These are phyloP conservation scores for Thysanoteuthis rhombus DNA, from an alignment of 2,888 invertebrate species.

Conservation along the genomic window DNA sequence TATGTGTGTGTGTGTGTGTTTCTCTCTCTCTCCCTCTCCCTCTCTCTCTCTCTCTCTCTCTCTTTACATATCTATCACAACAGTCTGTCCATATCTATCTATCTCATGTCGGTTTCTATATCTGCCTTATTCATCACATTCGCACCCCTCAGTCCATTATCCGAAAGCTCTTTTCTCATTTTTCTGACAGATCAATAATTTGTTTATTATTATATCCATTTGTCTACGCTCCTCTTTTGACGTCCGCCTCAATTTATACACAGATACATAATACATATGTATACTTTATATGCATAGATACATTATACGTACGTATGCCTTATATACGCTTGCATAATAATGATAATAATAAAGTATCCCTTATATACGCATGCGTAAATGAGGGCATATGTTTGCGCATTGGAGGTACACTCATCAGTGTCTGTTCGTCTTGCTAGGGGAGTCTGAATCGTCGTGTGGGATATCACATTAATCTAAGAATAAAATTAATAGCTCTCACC, in stretches of 20 bases:
- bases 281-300: too few relatives aligned
- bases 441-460: not conserved
- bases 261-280: too few relatives aligned
- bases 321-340: too few relatives aligned
- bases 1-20: not conserved
- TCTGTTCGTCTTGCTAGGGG: not conserved
- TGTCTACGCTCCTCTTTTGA: not conserved
- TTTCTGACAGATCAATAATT: slow-evolving; percentile 12
- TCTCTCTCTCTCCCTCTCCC: not conserved
- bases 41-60: not conserved
- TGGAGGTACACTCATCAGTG: not conserved
- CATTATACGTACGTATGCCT: too few relatives aligned
- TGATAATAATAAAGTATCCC: too few relatives aligned
- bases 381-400: not conserved
- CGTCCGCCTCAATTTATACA: not conserved
- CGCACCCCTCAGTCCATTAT: not conserved
- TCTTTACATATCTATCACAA: not conserved
- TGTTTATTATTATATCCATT: not conserved
- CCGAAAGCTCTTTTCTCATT: not conserved
- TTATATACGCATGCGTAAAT: too few relatives aligned
- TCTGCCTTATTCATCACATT: not conserved
- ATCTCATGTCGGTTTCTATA: not conserved
- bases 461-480: not conserved
- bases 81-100: too few relatives aligned
- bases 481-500: not conserved